Conservation (phyloP, 2,113 vertebrate genomes). For the Pluvialis apricaria region DNA sequence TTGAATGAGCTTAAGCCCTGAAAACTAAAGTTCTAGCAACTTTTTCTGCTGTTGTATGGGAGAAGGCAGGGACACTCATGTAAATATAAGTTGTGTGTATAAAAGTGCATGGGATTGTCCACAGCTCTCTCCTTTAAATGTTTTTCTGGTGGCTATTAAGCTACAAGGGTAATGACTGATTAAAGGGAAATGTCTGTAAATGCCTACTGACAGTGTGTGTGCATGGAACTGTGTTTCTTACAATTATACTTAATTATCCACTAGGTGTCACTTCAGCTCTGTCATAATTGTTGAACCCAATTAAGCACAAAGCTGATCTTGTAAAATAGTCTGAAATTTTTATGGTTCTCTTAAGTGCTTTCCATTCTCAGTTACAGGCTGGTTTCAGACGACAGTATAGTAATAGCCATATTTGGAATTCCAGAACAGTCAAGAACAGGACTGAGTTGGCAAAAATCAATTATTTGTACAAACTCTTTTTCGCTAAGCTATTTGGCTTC, state of each 20-base stretch:
- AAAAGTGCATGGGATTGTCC: not conserved
- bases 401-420: not conserved
- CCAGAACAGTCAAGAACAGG: not conserved
- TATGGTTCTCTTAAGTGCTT: not conserved
- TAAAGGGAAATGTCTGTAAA: not conserved
- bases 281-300: not conserved
- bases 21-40: not conserved
- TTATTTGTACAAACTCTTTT: not conserved
- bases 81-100: not conserved
- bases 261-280: constrained; percentile 19
- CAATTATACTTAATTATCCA: not conserved
- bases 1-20: not conserved
- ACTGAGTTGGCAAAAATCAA: not conserved
- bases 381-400: not conserved
- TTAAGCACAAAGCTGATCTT: not conserved
- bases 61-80: not conserved
- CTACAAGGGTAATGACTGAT: not conserved
- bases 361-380: not conserved
- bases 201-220: not conserved
- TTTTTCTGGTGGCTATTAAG: not conserved
- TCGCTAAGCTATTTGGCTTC: not conserved
- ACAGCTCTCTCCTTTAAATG: not conserved
- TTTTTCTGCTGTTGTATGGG: not conserved
- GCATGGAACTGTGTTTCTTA: not conserved
- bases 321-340: not conserved